Evolutionary conservation across 1,140 invertebrate genomes (phyloP), one percentile per base, ranked within the genome.

Genomic region (Pomacea maculata): DNA sequence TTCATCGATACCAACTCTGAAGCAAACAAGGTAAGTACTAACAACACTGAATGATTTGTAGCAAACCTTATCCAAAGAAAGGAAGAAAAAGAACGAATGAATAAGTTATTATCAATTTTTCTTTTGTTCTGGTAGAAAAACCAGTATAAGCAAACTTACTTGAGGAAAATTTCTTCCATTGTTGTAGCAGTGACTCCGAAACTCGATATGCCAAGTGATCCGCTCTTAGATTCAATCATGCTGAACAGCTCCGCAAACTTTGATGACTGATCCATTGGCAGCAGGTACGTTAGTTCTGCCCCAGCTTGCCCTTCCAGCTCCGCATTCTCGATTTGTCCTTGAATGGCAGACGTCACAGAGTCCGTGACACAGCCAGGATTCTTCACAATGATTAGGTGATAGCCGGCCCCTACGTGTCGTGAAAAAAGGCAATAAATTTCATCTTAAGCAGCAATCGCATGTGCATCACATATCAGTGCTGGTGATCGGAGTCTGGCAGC

Each of bases 91-190:
- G 15, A n/a, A 17, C n/a, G 64, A 17, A 19, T 17, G 6, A 17
- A 65, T 3, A 6, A 17, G 3, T 3, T 65, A 65, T 2, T 6
- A 65, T 19, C 64, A 65, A 6, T 65, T 2, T n/a, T n/a, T 65
- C 15, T 17, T 3, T 65, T 17, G 6, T n/a, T 3, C 2, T n/a
- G 15, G 64, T 17, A 65, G 64, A 65, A 17, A n/a, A 1, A 2
- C 64, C 34, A 45, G 34, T 45, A 45, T 45, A 45, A 65, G 17
- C 15, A 65, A 19, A 29, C 92, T 90, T 91, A 96, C 95, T 95
- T 95, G 19, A 97, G 89, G 88, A 97, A 97, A 12, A 97, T 96
- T 92, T 97, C 95, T 88, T 97, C 96, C 86, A 97, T 93, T 0
- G 96, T 96, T 8, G 95, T 95, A 8, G 95, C 93, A 0, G 95